Percentiles rank a stretch among this genome's conserved stretches.
These are phyloP conservation scores for Anarrhichthys ocellatus DNA, from an alignment of 2,113 vertebrate species.

Conservation along the genomic window DNA sequence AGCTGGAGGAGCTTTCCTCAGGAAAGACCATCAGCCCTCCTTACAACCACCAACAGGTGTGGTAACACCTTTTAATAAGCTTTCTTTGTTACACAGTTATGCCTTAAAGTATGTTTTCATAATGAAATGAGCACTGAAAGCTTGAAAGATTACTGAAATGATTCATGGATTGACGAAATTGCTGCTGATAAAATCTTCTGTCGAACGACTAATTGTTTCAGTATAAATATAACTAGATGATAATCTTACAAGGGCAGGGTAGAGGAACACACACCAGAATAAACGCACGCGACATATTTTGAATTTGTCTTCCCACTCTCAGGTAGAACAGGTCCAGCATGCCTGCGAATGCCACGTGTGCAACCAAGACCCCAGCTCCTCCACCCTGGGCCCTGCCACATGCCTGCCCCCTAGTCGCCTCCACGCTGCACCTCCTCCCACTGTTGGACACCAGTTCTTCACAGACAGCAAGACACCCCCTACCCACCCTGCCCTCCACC, in stretches of 20 bases:
- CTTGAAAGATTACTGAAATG: background rate
- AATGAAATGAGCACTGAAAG: background rate
- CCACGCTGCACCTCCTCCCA: slow-evolving; percentile 79
- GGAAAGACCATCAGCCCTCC: slow-evolving; percentile 85
- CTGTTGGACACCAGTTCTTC: slow-evolving; percentile 90
- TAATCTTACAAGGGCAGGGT: background rate
- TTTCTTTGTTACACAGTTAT: background rate
- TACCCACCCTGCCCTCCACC: slow-evolving; percentile 93
- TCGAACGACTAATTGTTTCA: background rate
- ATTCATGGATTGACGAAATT: background rate
- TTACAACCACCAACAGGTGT: slow-evolving; percentile 79
- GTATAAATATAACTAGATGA: background rate
- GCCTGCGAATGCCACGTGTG: slow-evolving; percentile 97
- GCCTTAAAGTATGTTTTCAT: background rate
- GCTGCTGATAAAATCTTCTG: background rate
- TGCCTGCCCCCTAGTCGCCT: slow-evolving; percentile 87
- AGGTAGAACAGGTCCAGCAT: slow-evolving; percentile 89
- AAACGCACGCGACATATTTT: background rate
- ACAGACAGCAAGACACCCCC: slow-evolving; percentile 93
- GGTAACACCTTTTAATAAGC: background rate
- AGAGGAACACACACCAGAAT: background rate
- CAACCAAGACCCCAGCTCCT: slow-evolving; percentile 91
- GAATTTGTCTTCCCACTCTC: slow-evolving; percentile 34
- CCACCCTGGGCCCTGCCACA: slow-evolving; percentile 84
- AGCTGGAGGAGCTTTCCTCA: slow-evolving; percentile 80